Evolutionary conservation across 2,797 vertebrate species (phyloP).

Genomic region (Leptatherina wallacei): DNA sequence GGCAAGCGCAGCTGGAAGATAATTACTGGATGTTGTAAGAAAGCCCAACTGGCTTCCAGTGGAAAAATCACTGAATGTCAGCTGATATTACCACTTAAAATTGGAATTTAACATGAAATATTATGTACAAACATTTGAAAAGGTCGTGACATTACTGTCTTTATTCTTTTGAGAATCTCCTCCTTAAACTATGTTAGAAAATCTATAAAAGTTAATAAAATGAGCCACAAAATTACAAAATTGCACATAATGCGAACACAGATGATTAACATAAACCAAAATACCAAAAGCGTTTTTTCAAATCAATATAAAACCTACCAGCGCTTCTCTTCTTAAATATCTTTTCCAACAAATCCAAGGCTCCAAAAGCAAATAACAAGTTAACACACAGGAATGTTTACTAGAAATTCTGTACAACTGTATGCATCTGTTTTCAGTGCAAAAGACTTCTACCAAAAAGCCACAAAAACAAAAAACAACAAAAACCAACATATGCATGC

Average conservation of each 20-base stretch:
- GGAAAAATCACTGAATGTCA: constrained; percentile 1
- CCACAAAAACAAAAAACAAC: constrained; percentile 10
- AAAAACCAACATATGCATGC: constrained; percentile 9
- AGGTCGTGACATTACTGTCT: not conserved
- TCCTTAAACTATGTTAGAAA: constrained; percentile 31
- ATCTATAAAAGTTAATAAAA: constrained; percentile 16
- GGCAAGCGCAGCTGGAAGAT: constrained; percentile 5
- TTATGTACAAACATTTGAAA: constrained; percentile 6
- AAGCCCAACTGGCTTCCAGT: not conserved
- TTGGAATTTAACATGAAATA: not conserved
- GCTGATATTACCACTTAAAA: not conserved
- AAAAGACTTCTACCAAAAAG: constrained; percentile 53
- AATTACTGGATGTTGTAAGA: not conserved
- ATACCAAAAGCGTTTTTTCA: constrained; percentile 30
- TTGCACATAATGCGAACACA: constrained; percentile 1
- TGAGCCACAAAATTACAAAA: constrained; percentile 25
- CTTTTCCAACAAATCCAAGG: constrained; percentile 18
- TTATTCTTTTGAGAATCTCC: constrained; percentile 21
- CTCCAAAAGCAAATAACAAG: constrained; percentile 18
- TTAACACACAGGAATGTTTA: constrained; percentile 10
- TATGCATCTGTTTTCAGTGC: constrained; percentile 69
- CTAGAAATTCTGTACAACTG: constrained; percentile 47
- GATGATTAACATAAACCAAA: constrained; percentile 14
- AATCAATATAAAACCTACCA: constrained; percentile 22
- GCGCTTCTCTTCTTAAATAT: constrained; percentile 10